Evolutionary conservation across 1,140 invertebrate species (phyloP), one percentile per base, ranked within the genome.

Genomic region (Pentalonia nigronervosa): DNA sequence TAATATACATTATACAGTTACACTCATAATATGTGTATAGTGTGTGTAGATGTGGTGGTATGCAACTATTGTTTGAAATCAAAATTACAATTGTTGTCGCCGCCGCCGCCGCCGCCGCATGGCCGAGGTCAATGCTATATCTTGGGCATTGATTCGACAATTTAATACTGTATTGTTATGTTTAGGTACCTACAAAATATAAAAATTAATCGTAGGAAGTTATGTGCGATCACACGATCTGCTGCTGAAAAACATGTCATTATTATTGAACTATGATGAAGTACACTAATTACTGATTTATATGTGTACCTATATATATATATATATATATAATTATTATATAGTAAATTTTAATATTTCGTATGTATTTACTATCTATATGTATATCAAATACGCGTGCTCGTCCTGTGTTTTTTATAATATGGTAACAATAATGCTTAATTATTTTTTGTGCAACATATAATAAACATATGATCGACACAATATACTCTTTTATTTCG

Each of bases 191-290:
- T 17, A 76, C 30, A 76, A n/a, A 76, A 76, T 76, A 76, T 34
- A 76, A 76, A 67, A 76, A 76, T 76, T 76, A 76, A 76, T 76
- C 60, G 60, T 76, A 76, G 60, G 60, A 76, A 76, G 60, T 76
- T 76, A 76, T n/a, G 30, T n/a, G 60, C 14, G 60, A 76, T 76
- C 60, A 76, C 60, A 76, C 60, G 30, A 76, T 34, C 17, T 76
- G n/a, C 14, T n/a, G n/a, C 11, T 34, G n/a, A 76, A 76, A 76
- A 76, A 34, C 30, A 76, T 76, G 60, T n/a, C n/a, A 76, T 76
- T 76, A 76, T 76, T 76, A 76, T 76, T 76, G 60, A 76, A 20
- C n/a, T 76, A 76, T n/a, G 14, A 30, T 8, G 56, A 30, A 60
- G 3, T 76, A n/a, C 17, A 76, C n/a, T 67, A 67, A 41, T 41